These are phyloP conservation scores for Trypoxylon attenuatum DNA, from an alignment of 2,888 invertebrate species.

Conservation along the genomic window DNA sequence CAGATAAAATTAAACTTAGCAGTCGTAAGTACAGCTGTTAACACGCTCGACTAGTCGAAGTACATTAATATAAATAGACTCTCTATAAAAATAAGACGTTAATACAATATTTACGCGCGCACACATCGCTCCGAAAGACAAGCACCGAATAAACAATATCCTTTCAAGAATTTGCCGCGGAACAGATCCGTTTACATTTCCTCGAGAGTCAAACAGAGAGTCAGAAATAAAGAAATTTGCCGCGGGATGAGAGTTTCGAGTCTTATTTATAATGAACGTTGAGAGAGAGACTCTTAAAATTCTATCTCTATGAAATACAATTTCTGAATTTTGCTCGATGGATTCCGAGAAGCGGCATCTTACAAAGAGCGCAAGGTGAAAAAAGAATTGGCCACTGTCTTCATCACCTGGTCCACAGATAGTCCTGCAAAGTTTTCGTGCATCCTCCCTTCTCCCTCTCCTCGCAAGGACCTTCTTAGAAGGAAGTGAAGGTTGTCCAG, in stretches of 20 bases:
- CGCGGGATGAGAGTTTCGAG: not conserved
- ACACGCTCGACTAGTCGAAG: no score
- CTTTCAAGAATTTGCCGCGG: not conserved
- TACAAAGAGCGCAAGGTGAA: conserved; percentile 50
- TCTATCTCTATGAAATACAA: conserved; percentile 46
- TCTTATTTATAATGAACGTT: no score
- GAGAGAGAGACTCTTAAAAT: conserved; percentile 8
- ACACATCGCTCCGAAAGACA: not conserved
- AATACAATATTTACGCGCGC: not conserved
- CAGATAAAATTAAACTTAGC: no score
- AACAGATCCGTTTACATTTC: not conserved
- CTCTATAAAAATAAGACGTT: not conserved
- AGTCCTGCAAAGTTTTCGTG: conserved; percentile 46
- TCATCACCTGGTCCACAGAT: no score
- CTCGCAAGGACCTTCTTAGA: conserved; percentile 25
- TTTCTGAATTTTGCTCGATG: conserved; percentile 46
- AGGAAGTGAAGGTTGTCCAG: not conserved
- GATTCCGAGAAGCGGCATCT: conserved; percentile 50
- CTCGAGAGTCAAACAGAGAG: not conserved
- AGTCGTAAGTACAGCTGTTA: no score
- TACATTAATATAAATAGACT: not conserved
- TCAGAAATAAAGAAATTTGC: not conserved
- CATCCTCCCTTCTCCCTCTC: conserved; percentile 28
- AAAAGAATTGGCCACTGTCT: conserved; percentile 43
- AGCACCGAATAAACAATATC: not conserved